Evolutionary conservation across 2,888 invertebrate species (phyloP).

Genomic region (Drosophila demipolita): DNA sequence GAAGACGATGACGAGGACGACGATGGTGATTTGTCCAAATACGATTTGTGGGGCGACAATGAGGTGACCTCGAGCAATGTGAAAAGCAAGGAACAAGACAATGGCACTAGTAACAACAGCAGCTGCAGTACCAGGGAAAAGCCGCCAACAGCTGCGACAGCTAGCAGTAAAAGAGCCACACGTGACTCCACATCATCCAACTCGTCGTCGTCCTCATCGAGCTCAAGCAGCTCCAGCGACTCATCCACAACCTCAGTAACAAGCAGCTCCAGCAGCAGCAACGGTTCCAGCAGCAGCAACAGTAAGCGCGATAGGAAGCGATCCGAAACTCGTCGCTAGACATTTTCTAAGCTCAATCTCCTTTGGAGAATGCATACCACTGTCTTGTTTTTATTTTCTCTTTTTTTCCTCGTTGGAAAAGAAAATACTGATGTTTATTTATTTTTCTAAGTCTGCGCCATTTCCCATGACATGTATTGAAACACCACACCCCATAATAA

Average conservation of each 20-base stretch:
- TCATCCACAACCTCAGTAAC: constrained; percentile 58
- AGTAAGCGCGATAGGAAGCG: constrained; percentile 56
- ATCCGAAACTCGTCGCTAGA: constrained; percentile 49
- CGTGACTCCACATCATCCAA: constrained; percentile 75
- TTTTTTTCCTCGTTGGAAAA: constrained; percentile 16
- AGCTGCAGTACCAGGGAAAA: constrained; percentile 33
- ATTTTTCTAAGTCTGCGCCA: constrained; percentile 62
- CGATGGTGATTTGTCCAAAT: constrained; percentile 91
- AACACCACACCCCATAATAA: constrained; percentile 43
- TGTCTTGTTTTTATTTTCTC: constrained; percentile 20
- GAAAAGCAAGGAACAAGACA: constrained; percentile 51
- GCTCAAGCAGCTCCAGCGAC: constrained; percentile 65
- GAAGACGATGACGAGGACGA: constrained; percentile 87
- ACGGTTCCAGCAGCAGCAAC: constrained; percentile 38
- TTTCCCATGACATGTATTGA: constrained; percentile 57
- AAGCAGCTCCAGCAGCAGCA: constrained; percentile 68
- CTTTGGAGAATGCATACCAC: constrained; percentile 27
- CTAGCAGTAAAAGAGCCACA: constrained; percentile 55
- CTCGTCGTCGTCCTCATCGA: constrained; percentile 77
- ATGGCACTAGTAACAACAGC: constrained; percentile 36
- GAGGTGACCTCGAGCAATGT: constrained; percentile 83
- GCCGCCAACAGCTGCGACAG: constrained; percentile 27
- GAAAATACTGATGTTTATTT: constrained; percentile 59
- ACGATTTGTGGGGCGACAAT: constrained; percentile 91
- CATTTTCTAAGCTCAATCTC: constrained; percentile 14